Evolutionary conservation across 2,797 vertebrate genomes (phyloP).

Genomic region (Lagorchestes hirsutus): DNA sequence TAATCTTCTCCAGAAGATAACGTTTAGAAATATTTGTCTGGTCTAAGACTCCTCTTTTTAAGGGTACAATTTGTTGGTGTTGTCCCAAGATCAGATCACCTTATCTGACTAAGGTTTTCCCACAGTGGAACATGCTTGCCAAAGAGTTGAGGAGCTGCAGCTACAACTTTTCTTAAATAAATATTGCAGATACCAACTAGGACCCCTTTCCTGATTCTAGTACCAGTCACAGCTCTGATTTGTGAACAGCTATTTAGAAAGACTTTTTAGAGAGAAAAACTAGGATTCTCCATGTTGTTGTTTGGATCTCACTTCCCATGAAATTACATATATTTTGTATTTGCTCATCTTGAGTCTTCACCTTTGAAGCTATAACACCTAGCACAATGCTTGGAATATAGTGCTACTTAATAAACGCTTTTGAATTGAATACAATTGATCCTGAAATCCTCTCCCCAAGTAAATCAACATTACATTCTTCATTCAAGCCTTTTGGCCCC

Average conservation of each 20-base stretch:
- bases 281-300: neutral
- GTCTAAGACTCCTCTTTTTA: neutral
- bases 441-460: neutral
- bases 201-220: neutral
- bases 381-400: neutral
- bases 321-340: neutral
- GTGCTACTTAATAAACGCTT: neutral
- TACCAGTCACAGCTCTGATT: neutral
- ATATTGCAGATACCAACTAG: neutral
- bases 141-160: neutral
- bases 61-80: neutral
- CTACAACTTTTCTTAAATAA: neutral
- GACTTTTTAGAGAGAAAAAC: neutral
- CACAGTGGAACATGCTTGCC: neutral
- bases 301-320: neutral
- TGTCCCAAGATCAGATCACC: slow-evolving; percentile 27
- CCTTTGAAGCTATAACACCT: neutral
- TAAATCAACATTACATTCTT: neutral
- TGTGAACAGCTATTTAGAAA: neutral
- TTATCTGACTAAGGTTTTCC: neutral
- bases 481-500: neutral
- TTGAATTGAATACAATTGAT: neutral
- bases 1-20: slow-evolving; percentile 37
- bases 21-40: neutral
- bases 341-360: neutral